Evolutionary conservation across 2,797 vertebrate genomes (phyloP).

Genomic region (Chloroceryle amazona): DNA sequence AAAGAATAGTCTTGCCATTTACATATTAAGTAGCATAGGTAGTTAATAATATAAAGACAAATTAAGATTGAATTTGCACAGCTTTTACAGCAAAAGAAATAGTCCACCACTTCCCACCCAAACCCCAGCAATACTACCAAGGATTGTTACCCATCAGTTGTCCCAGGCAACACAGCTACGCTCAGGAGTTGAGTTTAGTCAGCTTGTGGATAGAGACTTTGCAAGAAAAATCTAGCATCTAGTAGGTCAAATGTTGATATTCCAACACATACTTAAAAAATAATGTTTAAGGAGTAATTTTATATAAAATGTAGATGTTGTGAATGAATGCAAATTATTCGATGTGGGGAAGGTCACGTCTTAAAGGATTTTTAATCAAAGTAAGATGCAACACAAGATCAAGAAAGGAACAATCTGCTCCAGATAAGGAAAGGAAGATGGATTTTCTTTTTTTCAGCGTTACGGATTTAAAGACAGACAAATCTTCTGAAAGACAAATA

Average conservation of each 20-base stretch:
- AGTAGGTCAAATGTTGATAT: not conserved
- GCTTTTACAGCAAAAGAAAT: not conserved
- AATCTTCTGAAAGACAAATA: constrained; percentile 32
- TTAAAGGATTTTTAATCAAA: constrained; percentile 1
- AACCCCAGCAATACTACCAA: not conserved
- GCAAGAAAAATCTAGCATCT: not conserved
- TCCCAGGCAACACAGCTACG: not conserved
- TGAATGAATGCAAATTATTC: not conserved
- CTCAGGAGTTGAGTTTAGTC: not conserved
- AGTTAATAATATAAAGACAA: not conserved
- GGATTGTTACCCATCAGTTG: not conserved
- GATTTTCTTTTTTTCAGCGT: not conserved
- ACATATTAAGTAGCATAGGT: not conserved
- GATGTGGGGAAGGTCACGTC: not conserved
- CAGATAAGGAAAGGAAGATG: constrained; percentile 19
- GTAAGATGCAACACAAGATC: not conserved
- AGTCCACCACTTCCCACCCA: not conserved
- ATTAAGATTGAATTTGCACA: not conserved
- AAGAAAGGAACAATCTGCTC: constrained; percentile 35
- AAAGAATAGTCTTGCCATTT: not conserved
- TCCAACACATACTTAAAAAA: not conserved
- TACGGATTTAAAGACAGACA: constrained; percentile 31
- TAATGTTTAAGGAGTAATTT: not conserved
- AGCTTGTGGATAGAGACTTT: not conserved
- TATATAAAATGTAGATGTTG: not conserved